These are phyloP conservation scores for Corvus hawaiiensis DNA, from an alignment of 2,113 vertebrate genomes.

Conservation along the genomic window DNA sequence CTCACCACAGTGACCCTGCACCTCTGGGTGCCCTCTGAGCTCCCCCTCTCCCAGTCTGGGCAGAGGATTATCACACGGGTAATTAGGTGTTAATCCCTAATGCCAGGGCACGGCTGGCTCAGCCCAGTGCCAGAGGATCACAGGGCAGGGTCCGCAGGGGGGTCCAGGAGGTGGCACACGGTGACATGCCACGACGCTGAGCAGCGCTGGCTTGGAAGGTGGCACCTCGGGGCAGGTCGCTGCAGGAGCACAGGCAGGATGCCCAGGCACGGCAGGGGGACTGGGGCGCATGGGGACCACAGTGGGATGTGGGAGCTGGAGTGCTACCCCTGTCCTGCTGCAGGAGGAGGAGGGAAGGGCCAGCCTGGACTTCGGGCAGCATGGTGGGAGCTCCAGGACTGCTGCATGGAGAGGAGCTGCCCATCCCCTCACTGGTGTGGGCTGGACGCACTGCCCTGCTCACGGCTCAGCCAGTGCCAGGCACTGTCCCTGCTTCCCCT, in stretches of 20 bases:
- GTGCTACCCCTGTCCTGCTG: not conserved
- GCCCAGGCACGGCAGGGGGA: not conserved
- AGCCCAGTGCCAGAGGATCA: not conserved
- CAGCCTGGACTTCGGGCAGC: fast-evolving
- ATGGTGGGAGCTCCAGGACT: not conserved
- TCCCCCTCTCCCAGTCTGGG: not conserved
- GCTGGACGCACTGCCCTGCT: not conserved
- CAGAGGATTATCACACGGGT: not conserved
- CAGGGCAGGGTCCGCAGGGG: not conserved
- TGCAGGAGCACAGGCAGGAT: not conserved
- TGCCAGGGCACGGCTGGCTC: not conserved
- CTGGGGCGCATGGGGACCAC: no score
- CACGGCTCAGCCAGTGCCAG: not conserved
- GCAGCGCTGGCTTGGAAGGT: not conserved
- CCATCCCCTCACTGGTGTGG: not conserved
- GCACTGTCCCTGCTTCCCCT: fast-evolving
- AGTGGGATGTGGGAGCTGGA: not conserved
- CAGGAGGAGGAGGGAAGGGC: not conserved
- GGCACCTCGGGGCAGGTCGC: not conserved
- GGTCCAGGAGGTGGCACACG: not conserved
- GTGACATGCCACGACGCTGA: fast-evolving
- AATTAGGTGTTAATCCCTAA: not conserved
- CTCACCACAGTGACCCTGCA: not conserved
- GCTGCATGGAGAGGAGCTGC: not conserved
- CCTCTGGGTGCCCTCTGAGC: not conserved